phyloP scores from a whole-genome alignment of 2,888 invertebrate genomes.

The Cryptus viduatorius region DNA sequence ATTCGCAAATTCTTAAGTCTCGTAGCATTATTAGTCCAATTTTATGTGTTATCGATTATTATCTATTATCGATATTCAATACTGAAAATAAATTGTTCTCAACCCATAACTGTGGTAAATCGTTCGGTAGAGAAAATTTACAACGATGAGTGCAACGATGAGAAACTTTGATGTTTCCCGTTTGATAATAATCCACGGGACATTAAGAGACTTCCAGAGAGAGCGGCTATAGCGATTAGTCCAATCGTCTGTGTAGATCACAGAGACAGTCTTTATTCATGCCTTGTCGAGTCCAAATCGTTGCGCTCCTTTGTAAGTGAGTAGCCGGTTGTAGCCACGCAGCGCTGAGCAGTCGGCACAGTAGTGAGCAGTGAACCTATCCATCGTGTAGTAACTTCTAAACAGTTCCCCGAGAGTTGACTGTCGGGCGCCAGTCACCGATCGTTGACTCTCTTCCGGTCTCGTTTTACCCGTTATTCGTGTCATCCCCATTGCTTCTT shows the following conservation, averaged over 20 bases:
- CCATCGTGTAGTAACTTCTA: conserved; percentile 48
- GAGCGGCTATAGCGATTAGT: conserved; percentile 42
- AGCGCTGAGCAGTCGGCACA: conserved; percentile 25
- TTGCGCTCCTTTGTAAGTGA: conserved; percentile 49
- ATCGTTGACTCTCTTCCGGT: conserved; percentile 77
- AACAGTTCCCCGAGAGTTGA: conserved; percentile 42
- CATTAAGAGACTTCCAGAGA: conserved; percentile 49
- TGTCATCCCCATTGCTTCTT: conserved; percentile 75
- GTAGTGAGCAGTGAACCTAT: conserved; percentile 38
- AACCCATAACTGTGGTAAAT: conserved; percentile 4
- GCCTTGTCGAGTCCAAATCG: conserved; percentile 52
- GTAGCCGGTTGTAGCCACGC: neutral
- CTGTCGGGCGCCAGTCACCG: conserved; percentile 71
- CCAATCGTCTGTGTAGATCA: conserved; percentile 41
- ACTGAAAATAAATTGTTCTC: neutral
- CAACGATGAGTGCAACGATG: neutral
- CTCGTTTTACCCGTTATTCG: conserved; percentile 76
- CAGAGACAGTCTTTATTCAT: conserved; percentile 49
- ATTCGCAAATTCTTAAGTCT: neutral
- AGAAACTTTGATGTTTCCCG: conserved; percentile 48
- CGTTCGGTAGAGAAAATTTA: neutral
- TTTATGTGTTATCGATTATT: neutral
- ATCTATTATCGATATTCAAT: conserved; percentile 25
- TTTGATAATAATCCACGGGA: conserved; percentile 44
- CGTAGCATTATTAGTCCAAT: neutral